Evolutionary conservation across 2,113 vertebrate species (phyloP), one percentile per base, ranked within the genome.

Genomic region (Aphelocoma coerulescens): DNA sequence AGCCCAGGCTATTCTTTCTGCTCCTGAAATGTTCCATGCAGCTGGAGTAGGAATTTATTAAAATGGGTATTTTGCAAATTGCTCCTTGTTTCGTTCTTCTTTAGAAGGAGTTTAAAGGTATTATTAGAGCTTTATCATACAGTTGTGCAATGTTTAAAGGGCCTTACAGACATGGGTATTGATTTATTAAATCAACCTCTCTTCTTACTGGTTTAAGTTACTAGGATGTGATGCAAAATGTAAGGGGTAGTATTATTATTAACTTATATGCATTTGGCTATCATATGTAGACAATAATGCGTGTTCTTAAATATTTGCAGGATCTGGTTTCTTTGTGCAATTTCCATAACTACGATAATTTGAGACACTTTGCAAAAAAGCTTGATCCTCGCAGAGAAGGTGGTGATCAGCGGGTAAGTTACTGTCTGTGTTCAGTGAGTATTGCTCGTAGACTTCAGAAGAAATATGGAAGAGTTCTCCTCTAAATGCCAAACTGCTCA

Each of bases 341-440:
- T 98, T 99, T 99, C 96, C 99, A 99, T 98, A 99, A 99, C 98
- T 99, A 99, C 58, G 99, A 99, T 93, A 99, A 99, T 96, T 97
- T 99, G 98, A 98, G 99, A 85, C 99, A 99, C 97, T 99, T 99
- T 95, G 99, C 99, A 22, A 99, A 99, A 98, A 99, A 99, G 88
- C 99, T 99, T 94, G 99, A 99, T 97, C 99, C 99, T 96, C 99
- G 99, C 85, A 96, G 99, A 94, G 99, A 99, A 98, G 99, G 99
- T 24, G 99, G 99, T 73, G 99, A 99, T 97, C 99, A 99, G 96
- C 98, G 99, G 98, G 99, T 99, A 98, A 99, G 99, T 98, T 95
- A 3, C 67, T 84, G 35, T 15, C 30, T 91, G 51, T 88, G 51
- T 77, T 82, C 69, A 82, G 55, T 75, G 78, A 79, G 76, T 57